Evolutionary conservation across 2,888 invertebrate genomes (phyloP), one percentile per base, ranked within the genome.

Genomic region (Drosophila quinaria): DNA sequence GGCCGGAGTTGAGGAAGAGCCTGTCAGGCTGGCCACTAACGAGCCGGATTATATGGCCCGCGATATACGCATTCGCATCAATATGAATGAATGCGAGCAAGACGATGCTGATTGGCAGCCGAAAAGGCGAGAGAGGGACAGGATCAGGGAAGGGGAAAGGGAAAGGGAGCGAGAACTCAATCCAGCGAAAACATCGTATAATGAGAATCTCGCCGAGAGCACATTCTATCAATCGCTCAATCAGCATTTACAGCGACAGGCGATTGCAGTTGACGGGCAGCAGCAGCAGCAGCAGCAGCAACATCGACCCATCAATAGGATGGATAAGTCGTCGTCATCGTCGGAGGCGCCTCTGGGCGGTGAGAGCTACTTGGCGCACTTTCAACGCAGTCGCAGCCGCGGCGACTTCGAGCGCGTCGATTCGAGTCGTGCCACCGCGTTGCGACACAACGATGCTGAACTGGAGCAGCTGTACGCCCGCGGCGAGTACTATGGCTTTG

Each of bases 301-400:
- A 17, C 49, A 8, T 2, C 50, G 19, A n/a, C 19, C 46, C 41
- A 31, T 33, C 46, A 37, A 47, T 25, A 47, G 47, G n/a, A 15
- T 31, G 47, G 25, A 65, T 8, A 60, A 60, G 46, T 47, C 65
- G 5, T 5, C 10, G 19, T 31, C 33, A 1, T n/a, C 11, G 37
- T 37, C 39, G 39, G 59, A 59, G 49, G 41, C 70, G 15, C 51
- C 59, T 5, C 49, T 78, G 13, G 88, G 87, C 29, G 90, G 90
- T 42, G 92, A 92, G 56, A 91, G 82, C 76, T 92, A 92, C 77
- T 85, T 92, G 72, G 91, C 91, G 44, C 92, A 92, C 68, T 92
- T 91, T 69, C 91, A 91, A 50, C 90, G 77, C n/a, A 39, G 51
- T 51, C 51, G 51, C n/a, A 51, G 51, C 9, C 51, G 51, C 37